Evolutionary conservation across 2,797 vertebrate genomes (phyloP).

Genomic region (Mus caroli): DNA sequence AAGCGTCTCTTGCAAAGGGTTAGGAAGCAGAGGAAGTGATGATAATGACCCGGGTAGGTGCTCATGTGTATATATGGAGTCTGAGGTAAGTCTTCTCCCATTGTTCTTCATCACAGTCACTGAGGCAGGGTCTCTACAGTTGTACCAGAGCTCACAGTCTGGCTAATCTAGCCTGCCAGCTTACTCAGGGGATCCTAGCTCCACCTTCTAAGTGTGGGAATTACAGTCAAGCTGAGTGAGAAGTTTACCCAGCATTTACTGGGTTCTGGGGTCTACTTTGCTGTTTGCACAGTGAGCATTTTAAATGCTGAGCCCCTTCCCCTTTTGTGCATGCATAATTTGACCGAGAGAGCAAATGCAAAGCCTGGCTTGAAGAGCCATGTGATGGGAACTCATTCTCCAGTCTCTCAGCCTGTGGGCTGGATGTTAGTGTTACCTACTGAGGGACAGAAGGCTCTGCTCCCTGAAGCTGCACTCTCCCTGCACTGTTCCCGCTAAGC

Average conservation of each 20-base stretch:
- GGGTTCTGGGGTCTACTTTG: background rate
- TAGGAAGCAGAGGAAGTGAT: background rate
- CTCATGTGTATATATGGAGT: background rate
- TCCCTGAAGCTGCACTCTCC: background rate
- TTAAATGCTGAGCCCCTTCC: background rate
- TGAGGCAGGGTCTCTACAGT: background rate
- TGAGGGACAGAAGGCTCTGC: background rate
- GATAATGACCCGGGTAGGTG: background rate
- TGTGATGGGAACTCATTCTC: background rate
- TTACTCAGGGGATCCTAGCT: background rate
- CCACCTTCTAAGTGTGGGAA: background rate
- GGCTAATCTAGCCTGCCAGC: background rate
- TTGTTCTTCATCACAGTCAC: background rate
- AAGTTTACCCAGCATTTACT: background rate
- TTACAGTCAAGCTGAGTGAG: background rate
- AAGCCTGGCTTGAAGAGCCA: background rate
- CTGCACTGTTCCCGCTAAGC: background rate
- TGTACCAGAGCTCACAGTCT: background rate
- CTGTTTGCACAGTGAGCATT: background rate
- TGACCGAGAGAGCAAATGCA: background rate
- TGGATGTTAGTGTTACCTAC: background rate
- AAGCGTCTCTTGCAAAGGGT: background rate
- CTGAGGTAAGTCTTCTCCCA: background rate
- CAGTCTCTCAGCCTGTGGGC: background rate
- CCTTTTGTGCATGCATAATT: background rate